Evolutionary conservation across 2,888 invertebrate species (phyloP), one percentile per base, ranked within the genome.

Genomic region (Matsumyia berberina): DNA sequence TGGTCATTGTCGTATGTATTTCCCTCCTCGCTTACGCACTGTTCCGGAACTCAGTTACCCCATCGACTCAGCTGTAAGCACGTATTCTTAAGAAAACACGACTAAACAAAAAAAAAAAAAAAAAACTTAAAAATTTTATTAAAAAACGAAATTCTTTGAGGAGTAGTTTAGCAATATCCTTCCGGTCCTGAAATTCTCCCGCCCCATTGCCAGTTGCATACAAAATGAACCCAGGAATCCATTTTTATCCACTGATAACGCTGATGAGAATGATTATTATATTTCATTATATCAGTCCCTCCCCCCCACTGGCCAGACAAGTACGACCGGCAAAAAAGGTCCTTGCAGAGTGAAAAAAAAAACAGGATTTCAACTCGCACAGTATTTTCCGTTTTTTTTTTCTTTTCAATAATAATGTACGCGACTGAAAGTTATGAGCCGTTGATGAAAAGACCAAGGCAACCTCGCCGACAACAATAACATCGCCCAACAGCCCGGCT

Each of bases 241-340:
- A 62, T 70, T 62, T 60, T 62, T 44, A 33, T 35, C 33, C 53
- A 17, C 57, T 60, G 69, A 69, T 60, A 51, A 53, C 31, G 62
- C 33, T 73, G 62, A 74, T 74, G 60, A 57, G 69, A 55, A 60
- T 62, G 77, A 78, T 69, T 78, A 69, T 69, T 78, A 78, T 37
- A 44, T 78, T 55, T 62, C 69, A 78, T 55, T 74, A 46, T 29
- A 44, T 37, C 64, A 44, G 8, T 3, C 62, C 39, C 39, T 19
- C 12, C 11, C 31, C n/a, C 44, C 58, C 31, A 24, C 1, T 4
- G 12, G 19, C 15, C n/a, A 4, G 8, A n/a, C 24, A 24, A 4
- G 33, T 29, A 46, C 8, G 44, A 11, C 29, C 15, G 29, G 6
- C 11, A 31, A 62, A 31, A 62, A 73, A 66, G 39, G 66, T 66